Base-by-base conservation (phyloP, 2,888 invertebrate genomes). In the Dynastes tityus region DNA sequence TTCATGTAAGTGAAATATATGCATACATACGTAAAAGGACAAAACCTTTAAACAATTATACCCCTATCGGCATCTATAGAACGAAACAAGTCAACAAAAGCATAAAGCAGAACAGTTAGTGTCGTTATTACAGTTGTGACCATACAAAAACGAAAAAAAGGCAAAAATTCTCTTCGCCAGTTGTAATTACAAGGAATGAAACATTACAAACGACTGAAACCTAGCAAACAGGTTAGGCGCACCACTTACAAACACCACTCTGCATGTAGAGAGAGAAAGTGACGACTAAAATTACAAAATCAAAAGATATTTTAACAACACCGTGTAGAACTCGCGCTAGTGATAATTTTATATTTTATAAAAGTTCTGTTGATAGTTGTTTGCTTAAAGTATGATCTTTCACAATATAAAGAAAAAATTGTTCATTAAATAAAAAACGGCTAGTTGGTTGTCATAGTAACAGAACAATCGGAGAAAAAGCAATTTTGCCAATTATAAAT, bases 41-140 rank as follows among this genome's bases (percentile, higher is more conserved):
- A 49, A 27, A 49, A 61, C 29, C 16, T 74, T 63, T 63, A 45
- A 74, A 74, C 73, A 74, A 74, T 74, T 74, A 74, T 37, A 58
- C 22, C 73, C 73, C 61, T 74, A 74, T 74, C 73, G 45, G 61
- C 73, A 74, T 45, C 27, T 61, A 49, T n/a, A n/a, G 55, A 45
- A 13, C 2, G 58, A 55, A 68, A 51, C 68, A 51, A 68, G 51
- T n/a, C 55, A 9, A 51, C 22, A 8, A 13, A 67, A 45, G 40
- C 16, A 51, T 49, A n/a, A 16, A 71, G 63, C 16, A 49, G 61
- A 63, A 45, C n/a, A 51, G 68, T 22, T 45, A 5, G 8, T 9
- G 61, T 74, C 63, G 45, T 63, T 61, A 74, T 74, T 74, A 61
- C 45, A 45, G 49, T 45, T n/a, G 61, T 27, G 16, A 37, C 73